phyloP scores from a whole-genome alignment of 2,797 vertebrate species.

The Tiaroga cobitis region DNA sequence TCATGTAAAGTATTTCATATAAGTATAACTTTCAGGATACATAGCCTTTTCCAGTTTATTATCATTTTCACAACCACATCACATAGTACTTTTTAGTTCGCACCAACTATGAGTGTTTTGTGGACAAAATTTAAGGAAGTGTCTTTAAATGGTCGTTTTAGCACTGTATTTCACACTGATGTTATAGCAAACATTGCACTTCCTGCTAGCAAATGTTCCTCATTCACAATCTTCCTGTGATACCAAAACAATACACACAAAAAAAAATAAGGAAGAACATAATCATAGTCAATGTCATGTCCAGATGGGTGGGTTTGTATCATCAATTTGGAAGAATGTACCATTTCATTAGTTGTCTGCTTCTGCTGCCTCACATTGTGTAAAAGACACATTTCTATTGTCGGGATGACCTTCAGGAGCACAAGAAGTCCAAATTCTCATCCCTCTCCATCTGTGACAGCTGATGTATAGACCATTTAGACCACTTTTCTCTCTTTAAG shows the following conservation, averaged over 20 bases:
- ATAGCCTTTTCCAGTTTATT: not conserved
- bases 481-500: constrained; percentile 34
- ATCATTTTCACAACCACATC: not conserved
- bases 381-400: constrained; percentile 32
- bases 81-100: not conserved
- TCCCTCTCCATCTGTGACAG: constrained; percentile 32
- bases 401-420: not conserved
- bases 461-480: constrained; percentile 53
- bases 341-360: constrained; percentile 20
- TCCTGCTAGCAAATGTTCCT: constrained; percentile 13
- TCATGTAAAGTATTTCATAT: not conserved
- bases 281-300: constrained; percentile 13
- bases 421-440: not conserved
- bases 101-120: not conserved
- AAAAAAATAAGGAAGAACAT: not conserved
- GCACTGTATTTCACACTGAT: constrained; percentile 10
- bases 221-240: not conserved
- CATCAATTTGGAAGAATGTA: constrained; percentile 10
- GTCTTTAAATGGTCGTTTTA: not conserved
- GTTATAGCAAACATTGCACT: not conserved
- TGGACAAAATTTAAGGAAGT: not conserved
- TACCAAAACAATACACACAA: not conserved
- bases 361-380: constrained; percentile 5
- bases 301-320: constrained; percentile 1
- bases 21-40: not conserved